Evolutionary conservation across 2,888 invertebrate genomes (phyloP), one percentile per base, ranked within the genome.

Genomic region (Drosophila prostipennis): DNA sequence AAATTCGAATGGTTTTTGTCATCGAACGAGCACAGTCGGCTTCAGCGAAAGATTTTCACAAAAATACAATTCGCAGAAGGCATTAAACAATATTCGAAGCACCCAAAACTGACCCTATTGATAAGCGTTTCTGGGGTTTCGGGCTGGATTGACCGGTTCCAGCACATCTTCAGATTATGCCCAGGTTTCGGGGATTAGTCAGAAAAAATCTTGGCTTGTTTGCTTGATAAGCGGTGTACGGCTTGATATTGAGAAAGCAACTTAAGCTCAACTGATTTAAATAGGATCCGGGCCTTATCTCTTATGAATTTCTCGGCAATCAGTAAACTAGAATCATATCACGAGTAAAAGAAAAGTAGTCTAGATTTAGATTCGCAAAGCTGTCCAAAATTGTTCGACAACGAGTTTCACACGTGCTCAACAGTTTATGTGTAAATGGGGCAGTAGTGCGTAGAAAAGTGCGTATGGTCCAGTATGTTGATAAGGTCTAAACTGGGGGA

Each of bases 391-490:
- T 59, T 16, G 8, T 37, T 19, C 10, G n/a, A 43, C 26, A 29
- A 36, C n/a, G 37, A 16, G 43, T 36, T 36, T 16, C 59, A 54
- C 72, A 67, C 77, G 76, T 76, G 73, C 43, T 56, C 23, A 26
- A n/a, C 36, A 26, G 16, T 37, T 16, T 23, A 49, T 43, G 36
- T 36, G 55, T n/a, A 63, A 75, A 16, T 81, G 70, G 76, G 86
- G 59, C 80, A 82, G 69, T 57, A 70, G 76, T 77, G 79, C 78
- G 76, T 80, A 72, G 48, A 40, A 76, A 71, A 72, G 78, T 80
- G 82, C 84, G 83, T 83, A 54, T 32, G 36, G 39, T 72, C 53
- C 65, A 36, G 37, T 67, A 48, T 63, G 59, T 74, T 74, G 71
- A 71, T 43, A 60, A 61, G 37, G 8, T 29, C 13, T 10, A 16